Evolutionary conservation across 2,113 vertebrate genomes (phyloP).

Genomic region (Serinus canaria): DNA sequence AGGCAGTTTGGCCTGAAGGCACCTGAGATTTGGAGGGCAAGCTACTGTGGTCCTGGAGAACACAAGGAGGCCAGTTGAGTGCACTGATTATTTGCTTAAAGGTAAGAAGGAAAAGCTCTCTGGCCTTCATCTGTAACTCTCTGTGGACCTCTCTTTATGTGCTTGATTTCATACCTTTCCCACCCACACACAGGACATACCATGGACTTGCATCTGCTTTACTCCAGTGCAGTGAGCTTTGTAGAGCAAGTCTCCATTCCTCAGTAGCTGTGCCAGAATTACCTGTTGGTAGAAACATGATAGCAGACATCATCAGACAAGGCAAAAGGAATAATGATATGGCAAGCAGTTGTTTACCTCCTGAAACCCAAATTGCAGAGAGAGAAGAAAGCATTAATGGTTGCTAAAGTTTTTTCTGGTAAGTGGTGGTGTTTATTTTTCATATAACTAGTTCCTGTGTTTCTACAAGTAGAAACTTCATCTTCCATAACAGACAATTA

Average conservation of each 20-base stretch:
- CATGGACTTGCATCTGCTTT: neutral
- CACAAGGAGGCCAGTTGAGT: neutral
- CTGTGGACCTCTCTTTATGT: neutral
- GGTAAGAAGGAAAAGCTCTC: neutral
- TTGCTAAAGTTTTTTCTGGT: neutral
- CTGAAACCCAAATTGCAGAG: neutral
- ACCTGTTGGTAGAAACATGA: neutral
- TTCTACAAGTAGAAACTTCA: neutral
- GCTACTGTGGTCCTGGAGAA: neutral
- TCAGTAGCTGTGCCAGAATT: neutral
- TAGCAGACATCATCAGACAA: neutral
- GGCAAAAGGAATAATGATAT: neutral
- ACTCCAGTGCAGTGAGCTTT: neutral
- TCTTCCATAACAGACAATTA: neutral
- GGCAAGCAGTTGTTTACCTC: neutral
- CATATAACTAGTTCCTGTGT: neutral
- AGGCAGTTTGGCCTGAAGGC: neutral
- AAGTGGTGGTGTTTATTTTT: neutral
- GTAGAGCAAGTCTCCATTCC: neutral
- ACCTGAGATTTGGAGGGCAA: neutral
- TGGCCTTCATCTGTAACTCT: neutral
- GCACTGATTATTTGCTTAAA: neutral
- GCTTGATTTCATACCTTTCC: neutral
- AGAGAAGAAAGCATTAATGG: neutral
- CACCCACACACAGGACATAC: fast-evolving